Conservation (phyloP, 2,113 vertebrate species). For the Dasyprocta punctata region DNA sequence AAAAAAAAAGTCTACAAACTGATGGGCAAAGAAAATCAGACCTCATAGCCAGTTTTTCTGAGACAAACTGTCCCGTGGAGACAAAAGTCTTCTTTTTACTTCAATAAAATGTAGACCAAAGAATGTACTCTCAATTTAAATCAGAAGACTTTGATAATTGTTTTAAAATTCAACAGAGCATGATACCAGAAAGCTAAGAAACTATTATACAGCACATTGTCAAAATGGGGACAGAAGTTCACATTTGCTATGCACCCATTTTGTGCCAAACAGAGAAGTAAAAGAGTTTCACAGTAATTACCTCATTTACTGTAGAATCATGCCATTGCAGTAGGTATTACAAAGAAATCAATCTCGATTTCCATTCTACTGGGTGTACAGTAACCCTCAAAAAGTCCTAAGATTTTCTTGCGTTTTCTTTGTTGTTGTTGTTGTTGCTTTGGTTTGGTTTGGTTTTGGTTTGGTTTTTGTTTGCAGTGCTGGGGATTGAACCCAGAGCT, state of each 20-base stretch:
- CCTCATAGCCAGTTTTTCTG: constrained; percentile 7
- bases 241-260: not conserved
- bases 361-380: not conserved
- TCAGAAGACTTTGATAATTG: not conserved
- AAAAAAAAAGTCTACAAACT: not conserved
- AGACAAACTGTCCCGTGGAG: not conserved
- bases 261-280: not conserved
- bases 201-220: not conserved
- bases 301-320: constrained; percentile 18
- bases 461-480: not conserved
- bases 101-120: not conserved
- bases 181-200: not conserved
- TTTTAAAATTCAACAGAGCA: not conserved
- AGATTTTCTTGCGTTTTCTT: not conserved
- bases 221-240: not conserved
- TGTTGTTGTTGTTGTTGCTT: too few species aligned
- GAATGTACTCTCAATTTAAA: not conserved
- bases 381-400: not conserved
- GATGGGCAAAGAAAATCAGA: not conserved
- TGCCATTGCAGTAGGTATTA: not conserved
- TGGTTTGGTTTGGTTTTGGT: too few species aligned
- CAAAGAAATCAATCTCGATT: not conserved
- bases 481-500: not conserved
- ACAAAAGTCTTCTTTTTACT: not conserved
- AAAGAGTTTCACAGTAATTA: not conserved